Base-by-base conservation (phyloP, 2,888 invertebrate species). In the Dexiosoma caninum region DNA sequence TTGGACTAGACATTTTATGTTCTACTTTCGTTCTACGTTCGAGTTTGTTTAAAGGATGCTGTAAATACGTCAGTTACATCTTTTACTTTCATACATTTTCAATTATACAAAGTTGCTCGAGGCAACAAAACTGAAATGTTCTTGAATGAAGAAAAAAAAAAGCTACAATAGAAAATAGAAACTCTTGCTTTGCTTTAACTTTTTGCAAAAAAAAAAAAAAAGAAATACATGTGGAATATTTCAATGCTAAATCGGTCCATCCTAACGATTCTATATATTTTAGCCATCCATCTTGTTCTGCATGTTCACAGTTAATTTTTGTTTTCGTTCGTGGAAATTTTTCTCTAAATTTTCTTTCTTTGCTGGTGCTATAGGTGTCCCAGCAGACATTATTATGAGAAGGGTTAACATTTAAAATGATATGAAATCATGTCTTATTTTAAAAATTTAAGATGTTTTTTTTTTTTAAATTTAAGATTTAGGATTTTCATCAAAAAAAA, bases 11-110 rank as follows among this genome's bases (percentile, higher is more conserved):
- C 35, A 32, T 53, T 55, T 66, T 21, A 32, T 62, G 53, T 32
- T 55, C 16, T 16, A 74, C 30, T 37, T 72, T 71, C 12, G 12
- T 35, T 12, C 40, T 37, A 37, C 37, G 37, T 71, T 64, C 66
- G 12, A 40, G 57, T 19, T 57, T 66, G 46, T 49, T 57, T 49
- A 55, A 57, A 40, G 57, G 30, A 55, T 66, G 55, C 46, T 74
- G 64, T 30, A 37, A 49, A 59, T 10, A 44, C 27, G 27, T 66
- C 62, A 72, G 44, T 27, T 49, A 32, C 51, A 51, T 71, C 72
- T 55, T 37, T 37, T 44, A 44, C 64, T 57, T 74, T 66, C 19
- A 46, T 46, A 66, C 37, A 57, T 49, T 72, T 74, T 66, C 74
- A 74, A 66, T 74, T 66, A 57, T 57, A 27, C 8, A 35, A 21